phyloP scores from a whole-genome alignment of 2,113 vertebrate genomes.

The Tychaedon coryphoeus region DNA sequence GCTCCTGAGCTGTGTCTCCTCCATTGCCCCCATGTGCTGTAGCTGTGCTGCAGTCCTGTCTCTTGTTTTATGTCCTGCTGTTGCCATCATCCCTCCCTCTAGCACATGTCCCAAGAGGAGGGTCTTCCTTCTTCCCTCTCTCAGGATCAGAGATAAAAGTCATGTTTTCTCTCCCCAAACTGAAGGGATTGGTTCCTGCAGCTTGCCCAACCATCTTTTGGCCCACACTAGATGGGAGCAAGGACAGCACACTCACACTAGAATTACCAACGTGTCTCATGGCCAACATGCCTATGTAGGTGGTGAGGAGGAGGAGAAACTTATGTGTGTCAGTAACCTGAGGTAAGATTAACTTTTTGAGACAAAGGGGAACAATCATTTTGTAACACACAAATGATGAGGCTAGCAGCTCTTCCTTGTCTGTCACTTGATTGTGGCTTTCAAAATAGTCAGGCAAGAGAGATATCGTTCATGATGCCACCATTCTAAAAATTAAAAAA shows the following conservation, averaged over 20 bases:
- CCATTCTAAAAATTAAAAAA: not conserved
- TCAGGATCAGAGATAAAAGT: not conserved
- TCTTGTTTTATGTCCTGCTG: not conserved
- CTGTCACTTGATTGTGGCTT: not conserved
- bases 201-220: not conserved
- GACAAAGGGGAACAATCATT: not conserved
- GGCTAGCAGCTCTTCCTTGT: not conserved
- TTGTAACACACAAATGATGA: not conserved
- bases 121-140: not conserved
- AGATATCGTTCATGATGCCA: not conserved
- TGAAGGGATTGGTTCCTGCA: not conserved
- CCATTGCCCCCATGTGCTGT: not conserved
- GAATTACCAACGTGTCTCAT: not conserved
- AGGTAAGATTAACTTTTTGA: not conserved
- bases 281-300: not conserved
- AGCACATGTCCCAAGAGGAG: not conserved
- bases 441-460: not conserved
- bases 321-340: not conserved
- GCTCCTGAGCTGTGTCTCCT: not conserved
- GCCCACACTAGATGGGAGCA: not conserved
- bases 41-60: not conserved
- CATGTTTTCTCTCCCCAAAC: not conserved
- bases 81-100: not conserved
- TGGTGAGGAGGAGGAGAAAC: not conserved
- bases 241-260: not conserved